A percentile compares a stretch with the other conserved stretches of the same genome.
Conservation (phyloP, 2,888 invertebrate genomes). For the Machimus rusticus region DNA sequence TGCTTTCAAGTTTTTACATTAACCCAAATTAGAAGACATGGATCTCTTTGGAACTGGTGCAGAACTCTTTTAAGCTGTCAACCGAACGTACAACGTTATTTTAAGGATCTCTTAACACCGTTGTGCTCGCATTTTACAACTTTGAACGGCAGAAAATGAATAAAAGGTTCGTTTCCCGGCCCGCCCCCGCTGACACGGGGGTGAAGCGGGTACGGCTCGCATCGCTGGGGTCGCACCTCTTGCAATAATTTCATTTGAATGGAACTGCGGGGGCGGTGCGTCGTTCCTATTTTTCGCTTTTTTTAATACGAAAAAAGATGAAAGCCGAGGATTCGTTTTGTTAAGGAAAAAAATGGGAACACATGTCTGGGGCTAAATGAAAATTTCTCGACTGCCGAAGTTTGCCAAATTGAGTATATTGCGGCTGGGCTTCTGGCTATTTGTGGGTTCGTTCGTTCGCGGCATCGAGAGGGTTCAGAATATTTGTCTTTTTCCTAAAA, state of each 20-base stretch:
- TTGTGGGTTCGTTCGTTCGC: not conserved
- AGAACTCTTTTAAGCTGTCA: slow-evolving; percentile 9
- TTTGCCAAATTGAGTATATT: not conserved
- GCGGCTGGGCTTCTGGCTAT: not conserved
- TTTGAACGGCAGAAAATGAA: not conserved
- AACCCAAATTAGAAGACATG: slow-evolving; percentile 24
- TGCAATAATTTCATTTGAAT: not conserved
- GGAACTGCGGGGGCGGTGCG: not conserved
- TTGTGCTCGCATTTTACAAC: not conserved
- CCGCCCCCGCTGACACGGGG: not conserved
- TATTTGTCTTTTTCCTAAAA: not conserved
- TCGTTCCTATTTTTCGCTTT: not conserved
- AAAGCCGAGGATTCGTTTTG: not conserved
- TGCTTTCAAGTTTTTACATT: slow-evolving; percentile 4
- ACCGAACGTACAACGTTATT: not conserved
- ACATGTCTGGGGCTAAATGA: not conserved
- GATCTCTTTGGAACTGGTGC: not conserved
- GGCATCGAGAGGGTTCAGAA: not conserved
- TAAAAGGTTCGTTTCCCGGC: not conserved
- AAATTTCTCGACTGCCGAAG: not conserved
- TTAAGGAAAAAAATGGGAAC: not conserved
- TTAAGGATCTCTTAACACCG: slow-evolving; percentile 2
- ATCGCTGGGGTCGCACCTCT: not conserved
- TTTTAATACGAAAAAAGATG: not conserved
- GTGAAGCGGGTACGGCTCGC: not conserved